A percentile compares a stretch with the other conserved stretches of the same genome.
Evolutionary conservation across 2,888 invertebrate species (phyloP).

Genomic region (Nephrocerus scutellatus): DNA sequence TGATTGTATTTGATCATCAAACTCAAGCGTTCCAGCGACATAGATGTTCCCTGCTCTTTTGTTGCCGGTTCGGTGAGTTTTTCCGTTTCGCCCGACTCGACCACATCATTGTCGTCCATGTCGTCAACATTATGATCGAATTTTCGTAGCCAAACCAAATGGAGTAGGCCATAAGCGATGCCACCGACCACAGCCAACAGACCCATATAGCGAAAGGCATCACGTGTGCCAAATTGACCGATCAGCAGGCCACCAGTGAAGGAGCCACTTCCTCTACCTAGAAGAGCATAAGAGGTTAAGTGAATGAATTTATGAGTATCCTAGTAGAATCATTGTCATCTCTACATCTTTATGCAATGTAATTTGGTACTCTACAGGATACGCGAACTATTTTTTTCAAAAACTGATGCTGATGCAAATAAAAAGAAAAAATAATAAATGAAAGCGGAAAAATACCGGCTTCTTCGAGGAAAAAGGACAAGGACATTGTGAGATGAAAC

Average conservation of each 20-base stretch:
- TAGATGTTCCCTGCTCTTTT: slow-evolving; percentile 63
- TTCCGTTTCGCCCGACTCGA: slow-evolving; percentile 53
- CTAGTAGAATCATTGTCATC: too few species aligned
- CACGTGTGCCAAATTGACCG: slow-evolving; percentile 65
- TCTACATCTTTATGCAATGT: too few species aligned
- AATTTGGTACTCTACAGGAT: too few species aligned
- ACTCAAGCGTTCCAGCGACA: slow-evolving; percentile 64
- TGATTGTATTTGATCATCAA: slow-evolving; percentile 71
- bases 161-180: slow-evolving; percentile 61
- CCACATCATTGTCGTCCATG: slow-evolving; percentile 40
- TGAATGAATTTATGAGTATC: too few species aligned
- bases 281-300: slow-evolving; percentile 29
- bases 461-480: too few species aligned
- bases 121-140: slow-evolving; percentile 49
- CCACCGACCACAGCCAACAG: slow-evolving; percentile 65
- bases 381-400: too few species aligned
- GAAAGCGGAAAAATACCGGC: too few species aligned
- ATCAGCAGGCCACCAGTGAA: slow-evolving; percentile 73
- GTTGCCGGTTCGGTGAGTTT: slow-evolving; percentile 60
- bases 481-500: too few species aligned
- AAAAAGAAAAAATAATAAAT: too few species aligned
- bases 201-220: slow-evolving; percentile 75
- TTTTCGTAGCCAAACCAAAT: slow-evolving; percentile 65
- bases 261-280: slow-evolving; percentile 72
- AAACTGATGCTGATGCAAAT: too few species aligned